Conservation (phyloP, 2,797 vertebrate genomes). For the Menidia menidia region DNA sequence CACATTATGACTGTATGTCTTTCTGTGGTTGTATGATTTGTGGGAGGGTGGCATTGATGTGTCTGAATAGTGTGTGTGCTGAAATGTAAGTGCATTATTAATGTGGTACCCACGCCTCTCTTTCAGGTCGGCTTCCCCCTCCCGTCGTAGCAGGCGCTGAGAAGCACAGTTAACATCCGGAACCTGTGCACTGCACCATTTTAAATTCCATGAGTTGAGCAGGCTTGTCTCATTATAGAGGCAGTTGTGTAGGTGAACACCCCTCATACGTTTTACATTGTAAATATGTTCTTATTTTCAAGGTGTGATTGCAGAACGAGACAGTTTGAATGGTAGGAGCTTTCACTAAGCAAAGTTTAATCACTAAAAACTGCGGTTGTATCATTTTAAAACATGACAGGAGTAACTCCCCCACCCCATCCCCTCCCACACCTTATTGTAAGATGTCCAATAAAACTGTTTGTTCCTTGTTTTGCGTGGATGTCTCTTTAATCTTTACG, state of each 20-base stretch:
- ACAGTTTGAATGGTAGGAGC: conserved; percentile 85
- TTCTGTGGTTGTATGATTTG: conserved; percentile 9
- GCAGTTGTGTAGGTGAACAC: conserved; percentile 96
- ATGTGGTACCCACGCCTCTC: conserved; percentile 79
- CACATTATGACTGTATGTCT: not conserved
- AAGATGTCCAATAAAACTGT: conserved; percentile 85
- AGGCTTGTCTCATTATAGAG: conserved; percentile 99
- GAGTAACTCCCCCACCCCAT: conserved; percentile 54
- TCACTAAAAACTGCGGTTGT: conserved; percentile 78
- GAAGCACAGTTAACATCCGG: conserved; percentile 83
- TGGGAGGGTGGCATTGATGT: conserved; percentile 7
- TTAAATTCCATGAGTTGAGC: conserved; percentile 99
- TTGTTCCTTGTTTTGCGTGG: conserved; percentile 64
- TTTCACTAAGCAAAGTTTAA: conserved; percentile 88
- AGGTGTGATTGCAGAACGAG: conserved; percentile 88
- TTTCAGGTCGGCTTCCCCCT: conserved; percentile 94
- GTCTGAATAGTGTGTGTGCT: conserved; percentile 29
- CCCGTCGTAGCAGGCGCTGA: conserved; percentile 96
- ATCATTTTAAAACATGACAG: conserved; percentile 79
- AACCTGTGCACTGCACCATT: conserved; percentile 87
- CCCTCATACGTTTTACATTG: conserved; percentile 86
- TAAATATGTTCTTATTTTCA: conserved; percentile 95
- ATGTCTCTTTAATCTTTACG: conserved; percentile 9
- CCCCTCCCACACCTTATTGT: conserved; percentile 73
- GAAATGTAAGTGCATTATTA: conserved; percentile 56